Base-by-base conservation (phyloP, 2,888 invertebrate species). In the Chymomyza fuscimana region DNA sequence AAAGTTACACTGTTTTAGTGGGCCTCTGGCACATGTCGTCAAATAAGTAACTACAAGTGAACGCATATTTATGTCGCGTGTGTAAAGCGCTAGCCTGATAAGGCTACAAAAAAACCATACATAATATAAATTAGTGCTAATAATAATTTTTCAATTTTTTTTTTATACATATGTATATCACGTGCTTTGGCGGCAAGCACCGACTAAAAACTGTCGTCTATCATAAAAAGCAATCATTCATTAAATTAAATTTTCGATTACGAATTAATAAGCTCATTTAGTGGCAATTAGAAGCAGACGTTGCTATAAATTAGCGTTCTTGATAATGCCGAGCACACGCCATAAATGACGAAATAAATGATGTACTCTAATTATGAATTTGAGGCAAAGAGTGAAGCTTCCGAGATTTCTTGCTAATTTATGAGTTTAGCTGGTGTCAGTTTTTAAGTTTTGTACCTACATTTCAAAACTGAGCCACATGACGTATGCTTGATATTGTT, bases 191-290 rank as follows among this genome's bases (percentile, higher is more conserved):
- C 54, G 54, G 19, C 54, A 7, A 12, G 12, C 4, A 46, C 12
- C 12, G 12, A 46, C 12, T 46, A 2, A 46, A 46, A 46, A 46
- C 12, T 15, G 12, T 46, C 40, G 40, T 12, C 40, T 46, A 54
- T 3, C 54, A 54, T 54, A 54, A 54, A 54, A 54, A 12, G 12
- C 12, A 46, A 46, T 46, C 40, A 46, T 54, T 54, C 54, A 54
- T 54, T 54, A 19, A 22, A 54, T 16, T 54, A 3, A 54, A 54
- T 54, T 54, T 16, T 82, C 80, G 82, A 80, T 77, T 71, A 65
- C 58, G 61, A 36, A 82, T 77, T 83, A 86, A 80, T 83, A 67
- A 68, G 56, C 54, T 54, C 54, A 54, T 54, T 54, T 54, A 54
- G 9, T 54, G 19, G 54, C 54, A 54, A 54, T 54, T 54, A 54